phyloP scores from a whole-genome alignment of 2,797 vertebrate genomes.

The Aselliscus stoliczkanus region DNA sequence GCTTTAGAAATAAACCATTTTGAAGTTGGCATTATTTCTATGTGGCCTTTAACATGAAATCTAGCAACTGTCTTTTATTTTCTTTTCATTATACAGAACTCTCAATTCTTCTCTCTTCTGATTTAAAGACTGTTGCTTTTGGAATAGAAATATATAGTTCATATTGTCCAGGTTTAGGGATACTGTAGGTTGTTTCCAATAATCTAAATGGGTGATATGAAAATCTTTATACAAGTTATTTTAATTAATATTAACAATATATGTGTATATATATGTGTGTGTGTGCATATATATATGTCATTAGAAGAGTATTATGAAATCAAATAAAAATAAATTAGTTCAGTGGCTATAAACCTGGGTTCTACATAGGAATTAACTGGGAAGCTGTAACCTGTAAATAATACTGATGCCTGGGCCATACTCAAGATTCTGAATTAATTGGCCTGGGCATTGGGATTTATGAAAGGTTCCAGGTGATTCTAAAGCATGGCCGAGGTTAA shows the following conservation, averaged over 20 bases:
- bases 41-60: neutral
- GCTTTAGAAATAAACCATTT: slow-evolving; percentile 39
- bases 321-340: slow-evolving; percentile 24
- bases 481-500: neutral
- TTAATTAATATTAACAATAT: slow-evolving; percentile 13
- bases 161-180: neutral
- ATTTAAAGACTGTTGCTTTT: slow-evolving; percentile 22
- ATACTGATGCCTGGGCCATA: neutral
- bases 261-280: neutral
- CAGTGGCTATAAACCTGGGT: neutral
- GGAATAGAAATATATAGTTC: neutral
- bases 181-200: neutral
- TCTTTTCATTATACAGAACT: neutral
- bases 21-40: neutral
- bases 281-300: neutral
- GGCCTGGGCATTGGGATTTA: neutral
- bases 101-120: neutral
- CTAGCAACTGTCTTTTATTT: neutral
- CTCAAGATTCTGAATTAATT: slow-evolving; percentile 13
- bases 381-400: neutral
- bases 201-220: neutral
- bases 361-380: neutral
- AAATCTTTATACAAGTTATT: slow-evolving; percentile 8
- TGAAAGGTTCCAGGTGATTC: neutral
- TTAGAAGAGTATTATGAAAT: neutral